These are phyloP conservation scores for Molanna angustata DNA, from an alignment of 2,888 invertebrate genomes.

Conservation along the genomic window DNA sequence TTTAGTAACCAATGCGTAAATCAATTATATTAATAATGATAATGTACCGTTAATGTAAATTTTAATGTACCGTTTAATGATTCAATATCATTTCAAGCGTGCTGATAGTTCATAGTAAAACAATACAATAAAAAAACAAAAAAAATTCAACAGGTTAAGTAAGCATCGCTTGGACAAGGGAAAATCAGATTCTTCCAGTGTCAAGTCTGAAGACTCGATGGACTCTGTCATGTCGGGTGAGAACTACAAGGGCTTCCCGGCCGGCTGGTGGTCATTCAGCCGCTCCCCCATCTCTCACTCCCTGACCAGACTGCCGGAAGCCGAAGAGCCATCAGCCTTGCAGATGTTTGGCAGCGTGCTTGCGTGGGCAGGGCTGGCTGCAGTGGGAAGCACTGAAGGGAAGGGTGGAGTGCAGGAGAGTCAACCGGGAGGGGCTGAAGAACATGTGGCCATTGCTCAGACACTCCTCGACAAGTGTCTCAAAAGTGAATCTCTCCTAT, in stretches of 20 bases:
- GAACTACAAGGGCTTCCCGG: conserved; percentile 82
- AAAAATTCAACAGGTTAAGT: conserved; percentile 64
- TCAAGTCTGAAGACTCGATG: conserved; percentile 43
- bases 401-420: conserved; percentile 47
- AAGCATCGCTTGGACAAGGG: conserved; percentile 81
- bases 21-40: no score
- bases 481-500: conserved; percentile 83
- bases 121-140: no score
- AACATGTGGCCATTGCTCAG: conserved; percentile 86
- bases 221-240: conserved; percentile 65
- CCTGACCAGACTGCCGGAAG: conserved; percentile 79
- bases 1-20: no score
- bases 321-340: conserved; percentile 81
- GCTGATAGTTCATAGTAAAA: no score
- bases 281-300: conserved; percentile 77
- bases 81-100: no score
- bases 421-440: conserved; percentile 68
- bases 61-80: no score
- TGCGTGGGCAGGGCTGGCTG: conserved; percentile 80
- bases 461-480: conserved; percentile 86
- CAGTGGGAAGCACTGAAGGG: conserved; percentile 42
- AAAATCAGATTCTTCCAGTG: conserved; percentile 61
- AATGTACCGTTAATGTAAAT: no score
- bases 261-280: conserved; percentile 89
- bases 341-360: conserved; percentile 88